Evolutionary conservation across 2,888 invertebrate species (phyloP).

Genomic region (Xylocampa areola): DNA sequence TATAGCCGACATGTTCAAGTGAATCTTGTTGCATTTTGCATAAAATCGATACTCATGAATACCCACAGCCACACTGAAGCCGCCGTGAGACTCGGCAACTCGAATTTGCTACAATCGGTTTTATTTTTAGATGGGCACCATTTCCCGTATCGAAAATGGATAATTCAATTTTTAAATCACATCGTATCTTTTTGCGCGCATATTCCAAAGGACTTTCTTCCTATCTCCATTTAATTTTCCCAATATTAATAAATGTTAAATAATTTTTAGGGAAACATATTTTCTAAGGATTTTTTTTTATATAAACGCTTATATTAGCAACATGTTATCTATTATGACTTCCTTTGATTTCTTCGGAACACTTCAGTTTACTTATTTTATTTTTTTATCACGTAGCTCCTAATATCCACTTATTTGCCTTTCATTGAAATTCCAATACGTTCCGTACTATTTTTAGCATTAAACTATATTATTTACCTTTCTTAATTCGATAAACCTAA

Average conservation of each 20-base stretch:
- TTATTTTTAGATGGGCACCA: slow-evolving; percentile 78
- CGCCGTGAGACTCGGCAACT: slow-evolving; percentile 78
- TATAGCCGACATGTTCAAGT: slow-evolving; percentile 81
- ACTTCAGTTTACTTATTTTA: too few species aligned
- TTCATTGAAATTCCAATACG: too few species aligned
- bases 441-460: too few species aligned
- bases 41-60: slow-evolving; percentile 90
- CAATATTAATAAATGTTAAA: slow-evolving; percentile 3
- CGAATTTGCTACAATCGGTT: slow-evolving; percentile 78
- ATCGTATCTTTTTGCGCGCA: slow-evolving; percentile 40
- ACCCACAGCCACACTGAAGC: slow-evolving; percentile 75
- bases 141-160: slow-evolving; percentile 63
- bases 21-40: slow-evolving; percentile 90
- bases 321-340: too few species aligned
- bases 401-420: too few species aligned
- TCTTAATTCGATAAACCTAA: background rate
- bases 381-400: too few species aligned
- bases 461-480: background rate
- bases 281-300: background rate
- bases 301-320: background rate
- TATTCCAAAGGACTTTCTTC: slow-evolving; percentile 31
- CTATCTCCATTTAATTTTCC: slow-evolving; percentile 36
- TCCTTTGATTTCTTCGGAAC: too few species aligned
- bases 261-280: too few species aligned
- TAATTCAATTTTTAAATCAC: slow-evolving; percentile 70